Evolutionary conservation across 2,888 invertebrate genomes (phyloP).

Genomic region (Pilophorus perplexus): DNA sequence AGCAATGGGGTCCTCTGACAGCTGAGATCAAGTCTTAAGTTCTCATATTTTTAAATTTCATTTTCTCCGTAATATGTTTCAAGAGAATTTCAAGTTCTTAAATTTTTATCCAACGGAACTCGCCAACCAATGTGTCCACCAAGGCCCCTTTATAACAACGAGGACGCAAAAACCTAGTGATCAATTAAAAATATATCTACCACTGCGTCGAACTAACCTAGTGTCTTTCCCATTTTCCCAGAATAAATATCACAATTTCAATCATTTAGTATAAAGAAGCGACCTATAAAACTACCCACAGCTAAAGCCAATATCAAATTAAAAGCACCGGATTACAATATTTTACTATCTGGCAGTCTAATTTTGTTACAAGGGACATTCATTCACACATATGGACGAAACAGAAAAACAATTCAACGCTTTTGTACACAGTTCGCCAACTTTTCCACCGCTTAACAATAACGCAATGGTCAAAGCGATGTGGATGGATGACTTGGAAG

Average conservation of each 20-base stretch:
- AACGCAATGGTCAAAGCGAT: too few relatives aligned
- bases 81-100: too few relatives aligned
- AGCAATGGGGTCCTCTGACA: conserved; percentile 41
- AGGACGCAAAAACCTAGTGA: conserved; percentile 35
- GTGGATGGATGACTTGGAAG: conserved; percentile 13
- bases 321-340: conserved; percentile 6
- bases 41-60: conserved; percentile 31
- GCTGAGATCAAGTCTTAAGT: conserved; percentile 41
- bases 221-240: conserved; percentile 20
- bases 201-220: conserved; percentile 26
- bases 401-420: too few relatives aligned
- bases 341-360: conserved; percentile 17
- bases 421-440: too few relatives aligned
- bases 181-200: conserved; percentile 35
- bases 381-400: not conserved
- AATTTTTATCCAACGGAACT: conserved; percentile 26
- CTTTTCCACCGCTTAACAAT: too few relatives aligned
- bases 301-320: conserved; percentile 8
- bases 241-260: conserved; percentile 38
- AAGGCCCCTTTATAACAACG: conserved; percentile 38
- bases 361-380: conserved; percentile 2
- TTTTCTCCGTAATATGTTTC: conserved; percentile 6
- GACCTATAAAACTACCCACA: conserved; percentile 21
- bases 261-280: conserved; percentile 36
- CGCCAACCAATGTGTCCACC: conserved; percentile 25